Percentiles rank a stretch among this genome's conserved stretches.
Conservation (phyloP, 35 echinoderm and acorn worm species). For the Anneissia japonica region DNA sequence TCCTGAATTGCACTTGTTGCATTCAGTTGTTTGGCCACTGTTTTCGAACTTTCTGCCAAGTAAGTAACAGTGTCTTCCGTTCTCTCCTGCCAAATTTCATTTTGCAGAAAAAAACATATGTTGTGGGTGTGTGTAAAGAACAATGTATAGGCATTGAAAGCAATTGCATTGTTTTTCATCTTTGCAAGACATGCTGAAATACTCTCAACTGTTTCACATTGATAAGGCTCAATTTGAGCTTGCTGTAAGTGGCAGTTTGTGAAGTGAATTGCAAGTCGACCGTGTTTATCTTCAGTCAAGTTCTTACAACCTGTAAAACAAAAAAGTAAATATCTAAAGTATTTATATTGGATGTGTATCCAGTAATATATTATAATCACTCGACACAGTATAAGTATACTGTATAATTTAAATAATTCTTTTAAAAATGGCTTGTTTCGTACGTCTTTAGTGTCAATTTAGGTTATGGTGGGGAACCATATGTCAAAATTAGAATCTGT, state of each 20-base stretch:
- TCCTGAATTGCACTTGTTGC: constrained; percentile 56
- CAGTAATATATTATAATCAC: too few relatives aligned
- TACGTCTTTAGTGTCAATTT: too few relatives aligned
- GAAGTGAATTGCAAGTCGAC: constrained; percentile 66
- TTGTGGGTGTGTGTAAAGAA: constrained; percentile 97
- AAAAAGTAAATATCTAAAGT: too few relatives aligned
- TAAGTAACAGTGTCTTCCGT: constrained; percentile 72
- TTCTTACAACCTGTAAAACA: constrained; percentile 57
- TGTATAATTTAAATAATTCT: too few relatives aligned
- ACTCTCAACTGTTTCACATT: constrained; percentile 24
- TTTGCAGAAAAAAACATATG: constrained; percentile 93
- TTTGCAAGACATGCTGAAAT: constrained; percentile 33
- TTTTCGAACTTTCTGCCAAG: constrained; percentile 63
- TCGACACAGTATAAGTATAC: too few relatives aligned
- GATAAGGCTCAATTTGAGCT: constrained; percentile 44
- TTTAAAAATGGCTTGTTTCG: too few relatives aligned
- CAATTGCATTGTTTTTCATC: constrained; percentile 25
- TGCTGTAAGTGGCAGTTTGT: constrained; percentile 91
- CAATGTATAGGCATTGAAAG: constrained; percentile 84
- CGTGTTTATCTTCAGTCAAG: constrained; percentile 90
- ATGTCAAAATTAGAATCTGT: too few relatives aligned
- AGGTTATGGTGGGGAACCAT: too few relatives aligned
- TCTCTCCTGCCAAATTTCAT: constrained; percentile 86
- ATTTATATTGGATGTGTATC: too few relatives aligned
- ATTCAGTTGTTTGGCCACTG: constrained; percentile 68